Evolutionary conservation across 2,797 vertebrate species (phyloP).

Genomic region (Ctenopoma kingsleyae): DNA sequence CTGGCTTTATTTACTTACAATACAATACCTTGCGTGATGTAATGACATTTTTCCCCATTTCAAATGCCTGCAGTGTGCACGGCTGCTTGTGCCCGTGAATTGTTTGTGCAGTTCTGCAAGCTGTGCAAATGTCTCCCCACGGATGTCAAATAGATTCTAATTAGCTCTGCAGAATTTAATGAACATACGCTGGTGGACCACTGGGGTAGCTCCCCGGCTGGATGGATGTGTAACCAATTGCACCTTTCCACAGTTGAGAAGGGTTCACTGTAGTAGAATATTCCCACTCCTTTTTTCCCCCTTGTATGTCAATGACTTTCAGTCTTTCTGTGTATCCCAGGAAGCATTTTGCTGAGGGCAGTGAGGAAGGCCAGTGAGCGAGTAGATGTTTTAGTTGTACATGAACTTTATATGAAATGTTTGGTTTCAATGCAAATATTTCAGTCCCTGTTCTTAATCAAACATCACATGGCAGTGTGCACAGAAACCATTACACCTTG

Average conservation of each 20-base stretch:
- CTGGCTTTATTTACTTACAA: conserved; percentile 39
- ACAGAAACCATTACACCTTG: not conserved
- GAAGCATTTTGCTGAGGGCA: too few relatives aligned
- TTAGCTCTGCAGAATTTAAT: conserved; percentile 79
- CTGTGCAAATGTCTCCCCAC: conserved; percentile 69
- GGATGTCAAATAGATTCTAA: conserved; percentile 78
- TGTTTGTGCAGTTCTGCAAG: conserved; percentile 71
- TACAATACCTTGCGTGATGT: conserved; percentile 10
- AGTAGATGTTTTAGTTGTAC: too few relatives aligned
- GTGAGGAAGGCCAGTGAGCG: too few relatives aligned
- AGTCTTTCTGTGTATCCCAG: not conserved
- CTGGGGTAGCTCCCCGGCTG: conserved; percentile 53
- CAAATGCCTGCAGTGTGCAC: conserved; percentile 35
- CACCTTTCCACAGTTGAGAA: conserved; percentile 61
- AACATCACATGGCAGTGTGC: not conserved
- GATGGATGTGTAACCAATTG: conserved; percentile 69
- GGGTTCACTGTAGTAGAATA: conserved; percentile 36
- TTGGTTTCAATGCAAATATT: too few relatives aligned
- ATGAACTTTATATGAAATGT: too few relatives aligned
- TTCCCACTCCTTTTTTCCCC: not conserved
- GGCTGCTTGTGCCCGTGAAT: conserved; percentile 59
- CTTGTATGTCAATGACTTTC: not conserved
- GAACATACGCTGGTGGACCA: conserved; percentile 73
- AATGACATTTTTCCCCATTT: not conserved
- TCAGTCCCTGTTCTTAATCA: not conserved